Evolutionary conservation across 2,888 invertebrate genomes (phyloP).

Genomic region (Rambutsinella grinnellia): DNA sequence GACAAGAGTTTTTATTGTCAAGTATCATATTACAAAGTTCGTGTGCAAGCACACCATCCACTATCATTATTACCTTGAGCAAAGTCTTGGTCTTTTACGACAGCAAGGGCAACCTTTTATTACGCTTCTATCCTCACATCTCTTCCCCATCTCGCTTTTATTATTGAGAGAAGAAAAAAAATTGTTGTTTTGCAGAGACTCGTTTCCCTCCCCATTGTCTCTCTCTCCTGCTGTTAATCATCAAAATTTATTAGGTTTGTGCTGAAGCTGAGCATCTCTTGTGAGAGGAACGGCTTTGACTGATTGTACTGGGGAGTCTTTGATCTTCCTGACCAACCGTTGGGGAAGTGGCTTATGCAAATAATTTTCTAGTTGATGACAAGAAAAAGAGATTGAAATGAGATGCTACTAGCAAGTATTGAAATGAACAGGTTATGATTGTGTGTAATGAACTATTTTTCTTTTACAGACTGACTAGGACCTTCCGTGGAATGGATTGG

Average conservation of each 20-base stretch:
- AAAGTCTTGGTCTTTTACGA: too few species aligned
- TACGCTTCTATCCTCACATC: background rate
- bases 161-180: background rate
- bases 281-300: too few species aligned
- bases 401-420: background rate
- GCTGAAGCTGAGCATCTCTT: background rate
- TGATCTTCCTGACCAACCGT: too few species aligned
- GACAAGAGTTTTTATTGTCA: background rate
- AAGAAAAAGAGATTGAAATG: background rate
- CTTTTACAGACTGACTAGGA: constrained; percentile 63
- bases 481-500: constrained; percentile 67
- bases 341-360: too few species aligned
- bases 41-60: background rate
- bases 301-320: too few species aligned
- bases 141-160: too few species aligned
- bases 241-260: constrained; percentile 30
- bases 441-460: constrained; percentile 22
- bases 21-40: background rate
- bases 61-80: too few species aligned
- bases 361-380: too few species aligned
- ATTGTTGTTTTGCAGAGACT: constrained; percentile 7
- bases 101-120: background rate
- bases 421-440: background rate
- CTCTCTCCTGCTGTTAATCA: constrained; percentile 50
- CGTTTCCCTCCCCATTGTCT: constrained; percentile 16